These are phyloP conservation scores for Zaprionus capensis DNA, from an alignment of 1,140 invertebrate species.

Conservation along the genomic window DNA sequence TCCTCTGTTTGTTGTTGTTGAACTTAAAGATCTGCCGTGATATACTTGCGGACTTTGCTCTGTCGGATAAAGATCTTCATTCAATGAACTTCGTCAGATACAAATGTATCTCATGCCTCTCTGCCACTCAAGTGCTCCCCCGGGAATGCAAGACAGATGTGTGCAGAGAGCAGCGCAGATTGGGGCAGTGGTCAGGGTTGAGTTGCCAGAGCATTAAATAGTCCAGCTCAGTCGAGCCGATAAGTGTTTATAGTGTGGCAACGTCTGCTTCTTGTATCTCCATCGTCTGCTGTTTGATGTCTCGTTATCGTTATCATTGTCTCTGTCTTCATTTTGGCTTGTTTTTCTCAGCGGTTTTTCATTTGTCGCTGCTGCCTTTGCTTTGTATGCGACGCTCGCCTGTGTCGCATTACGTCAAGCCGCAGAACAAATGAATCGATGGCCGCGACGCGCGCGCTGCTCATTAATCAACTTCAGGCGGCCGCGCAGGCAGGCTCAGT, in stretches of 20 bases:
- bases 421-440: constrained; percentile 52
- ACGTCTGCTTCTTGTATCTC: constrained; percentile 4
- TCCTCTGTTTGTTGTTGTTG: neutral
- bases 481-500: constrained; percentile 9
- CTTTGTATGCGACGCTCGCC: neutral
- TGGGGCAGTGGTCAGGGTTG: too few relatives aligned
- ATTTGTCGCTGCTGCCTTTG: constrained; percentile 9
- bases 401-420: constrained; percentile 41
- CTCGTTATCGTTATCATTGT: constrained; percentile 16
- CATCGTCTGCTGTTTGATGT: constrained; percentile 10
- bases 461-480: constrained; percentile 50
- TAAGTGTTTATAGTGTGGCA: constrained; percentile 1
- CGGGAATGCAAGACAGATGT: constrained; percentile 1
- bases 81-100: neutral
- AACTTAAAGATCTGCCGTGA: neutral
- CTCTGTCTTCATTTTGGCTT: constrained; percentile 20
- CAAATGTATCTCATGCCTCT: neutral
- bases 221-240: neutral
- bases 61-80: neutral
- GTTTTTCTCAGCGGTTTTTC: neutral
- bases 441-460: constrained; percentile 20
- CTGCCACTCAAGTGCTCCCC: neutral
- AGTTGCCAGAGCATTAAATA: neutral
- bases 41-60: neutral
- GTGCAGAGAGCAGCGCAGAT: neutral